phyloP scores from a whole-genome alignment of 1,140 invertebrate genomes.

The Formica selysi region DNA sequence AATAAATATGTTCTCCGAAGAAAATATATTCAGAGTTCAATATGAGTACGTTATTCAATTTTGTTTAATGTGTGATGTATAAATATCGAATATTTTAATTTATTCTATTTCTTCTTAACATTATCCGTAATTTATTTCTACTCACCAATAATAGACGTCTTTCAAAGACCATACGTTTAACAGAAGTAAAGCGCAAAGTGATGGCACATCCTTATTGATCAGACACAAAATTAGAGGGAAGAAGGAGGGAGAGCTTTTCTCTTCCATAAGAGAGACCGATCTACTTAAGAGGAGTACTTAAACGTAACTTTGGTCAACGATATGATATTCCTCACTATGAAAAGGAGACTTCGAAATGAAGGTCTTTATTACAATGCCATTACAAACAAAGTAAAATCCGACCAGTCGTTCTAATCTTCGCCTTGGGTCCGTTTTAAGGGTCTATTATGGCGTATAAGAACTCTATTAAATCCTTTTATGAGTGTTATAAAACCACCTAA shows the following conservation, averaged over 20 bases:
- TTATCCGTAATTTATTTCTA: neutral
- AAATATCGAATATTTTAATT: neutral
- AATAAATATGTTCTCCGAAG: neutral
- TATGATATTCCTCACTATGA: neutral
- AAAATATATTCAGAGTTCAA: neutral
- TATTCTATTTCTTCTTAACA: neutral
- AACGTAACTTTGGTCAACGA: constrained; percentile 25
- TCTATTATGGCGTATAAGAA: constrained; percentile 10
- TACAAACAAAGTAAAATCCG: constrained; percentile 7
- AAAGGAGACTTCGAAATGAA: constrained; percentile 26
- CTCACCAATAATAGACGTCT: neutral
- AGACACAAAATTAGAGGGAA: constrained; percentile 16
- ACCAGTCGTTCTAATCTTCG: neutral
- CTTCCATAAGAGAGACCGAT: neutral
- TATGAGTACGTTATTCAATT: neutral
- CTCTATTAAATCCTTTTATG: constrained; percentile 17
- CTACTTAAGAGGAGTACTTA: constrained; percentile 27
- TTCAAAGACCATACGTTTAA: constrained; percentile 2
- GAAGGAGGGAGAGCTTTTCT: constrained; percentile 11
- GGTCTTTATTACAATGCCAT: constrained; percentile 30
- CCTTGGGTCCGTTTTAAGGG: constrained; percentile 18
- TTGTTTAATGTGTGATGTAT: neutral
- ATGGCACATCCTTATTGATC: constrained; percentile 53
- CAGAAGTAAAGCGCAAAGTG: constrained; percentile 27
- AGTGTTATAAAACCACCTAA: neutral